Conservation (phyloP, 2,113 vertebrate species). For the Cynocephalus volans region DNA sequence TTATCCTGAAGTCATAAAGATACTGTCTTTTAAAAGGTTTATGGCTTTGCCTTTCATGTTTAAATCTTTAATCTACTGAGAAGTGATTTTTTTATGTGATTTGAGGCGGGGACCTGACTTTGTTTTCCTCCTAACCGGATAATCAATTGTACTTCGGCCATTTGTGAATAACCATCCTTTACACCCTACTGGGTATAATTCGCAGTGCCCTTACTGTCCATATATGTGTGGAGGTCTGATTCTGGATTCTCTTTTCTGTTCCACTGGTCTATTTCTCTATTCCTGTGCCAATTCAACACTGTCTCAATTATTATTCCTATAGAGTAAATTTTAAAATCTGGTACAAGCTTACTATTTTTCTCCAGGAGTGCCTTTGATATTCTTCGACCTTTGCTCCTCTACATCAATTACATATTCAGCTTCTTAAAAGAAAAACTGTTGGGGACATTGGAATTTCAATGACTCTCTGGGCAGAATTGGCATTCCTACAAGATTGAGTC, state of each 20-base stretch:
- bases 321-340: constrained; percentile 14
- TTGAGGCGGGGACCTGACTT: background rate
- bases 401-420: constrained; percentile 26
- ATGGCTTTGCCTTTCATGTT: background rate
- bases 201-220: background rate
- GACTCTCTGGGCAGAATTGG: background rate
- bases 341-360: background rate
- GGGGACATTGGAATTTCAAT: background rate
- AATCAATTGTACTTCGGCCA: background rate
- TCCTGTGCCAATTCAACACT: background rate
- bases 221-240: background rate
- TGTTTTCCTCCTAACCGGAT: background rate
- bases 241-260: background rate
- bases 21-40: background rate
- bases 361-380: background rate
- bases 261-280: background rate
- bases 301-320: background rate
- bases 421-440: constrained; percentile 7
- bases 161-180: background rate
- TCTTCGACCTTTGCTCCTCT: background rate
- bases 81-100: background rate
- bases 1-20: background rate
- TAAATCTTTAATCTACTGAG: background rate
- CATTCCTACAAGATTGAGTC: constrained; percentile 1
- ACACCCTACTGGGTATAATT: background rate